Base-by-base conservation (phyloP, 92 coral and sea anemone species). In the Porites evermanni region DNA sequence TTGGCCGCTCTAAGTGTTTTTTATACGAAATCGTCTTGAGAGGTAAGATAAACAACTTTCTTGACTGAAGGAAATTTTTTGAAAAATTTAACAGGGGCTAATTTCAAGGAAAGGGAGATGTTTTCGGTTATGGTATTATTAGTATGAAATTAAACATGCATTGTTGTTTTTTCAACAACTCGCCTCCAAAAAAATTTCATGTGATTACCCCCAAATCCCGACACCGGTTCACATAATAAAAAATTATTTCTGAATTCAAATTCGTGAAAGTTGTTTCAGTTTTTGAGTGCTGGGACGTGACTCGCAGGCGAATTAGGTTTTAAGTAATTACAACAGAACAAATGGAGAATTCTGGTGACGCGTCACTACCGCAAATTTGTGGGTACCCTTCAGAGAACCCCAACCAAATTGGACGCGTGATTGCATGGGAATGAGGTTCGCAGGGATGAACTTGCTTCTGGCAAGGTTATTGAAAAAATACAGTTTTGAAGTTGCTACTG, bases 381-480 rank as follows among this genome's bases (percentile, higher is more conserved):
- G 47, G 47, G 47, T 38, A 38, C 47, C 47, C 47, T 38, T 38
- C 47, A 38, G 32, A 29, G 32, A 29, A 29, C 32, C 32, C 32
- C 32, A 29, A 29, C 32, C 32, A 29, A 29, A 29, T 29, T 29
- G 32, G 32, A 29, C 94, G 5, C 92, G 68, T 54, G 83, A 78
- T 60, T 91, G 94, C 72, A 81, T 88, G 20, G 94, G 94, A 29
- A 82, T 90, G 95, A 79, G 96, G 78, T 93, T 93, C 73, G 96
- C 92, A 7, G 94, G 91, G 72, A 89, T 94, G 82, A 94, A 89
- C 53, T 72, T 94, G 29, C 93, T 87, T 18, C 32, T 94, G 75
- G 88, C 83, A 11, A 77, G 92, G n/a, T 76, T 92, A 51, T 78
- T 92, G 87, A 92, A 89, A 84, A 89, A 81, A 72, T 92, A 50